phyloP scores from a whole-genome alignment of 2,113 vertebrate species.

The Mixornis gularis region DNA sequence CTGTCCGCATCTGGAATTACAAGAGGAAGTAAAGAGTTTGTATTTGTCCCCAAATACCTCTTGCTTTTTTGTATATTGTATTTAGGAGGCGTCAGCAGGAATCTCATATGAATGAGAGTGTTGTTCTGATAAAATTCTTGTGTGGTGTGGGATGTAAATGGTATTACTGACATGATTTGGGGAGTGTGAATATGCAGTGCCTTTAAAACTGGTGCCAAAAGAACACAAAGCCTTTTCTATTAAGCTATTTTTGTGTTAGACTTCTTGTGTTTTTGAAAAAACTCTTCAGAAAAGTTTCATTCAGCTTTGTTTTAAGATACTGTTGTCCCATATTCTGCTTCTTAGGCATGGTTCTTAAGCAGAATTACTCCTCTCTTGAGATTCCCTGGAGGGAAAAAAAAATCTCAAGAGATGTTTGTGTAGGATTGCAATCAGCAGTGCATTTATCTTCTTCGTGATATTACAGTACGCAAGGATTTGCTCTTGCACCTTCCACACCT shows the following conservation, averaged over 20 bases:
- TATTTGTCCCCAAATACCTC: background rate
- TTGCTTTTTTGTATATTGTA: background rate
- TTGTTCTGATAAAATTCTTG: background rate
- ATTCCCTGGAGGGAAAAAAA: background rate
- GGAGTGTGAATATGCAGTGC: background rate
- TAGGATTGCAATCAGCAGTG: background rate
- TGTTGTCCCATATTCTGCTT: background rate
- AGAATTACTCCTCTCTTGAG: background rate
- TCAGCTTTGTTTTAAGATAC: background rate
- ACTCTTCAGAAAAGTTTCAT: background rate
- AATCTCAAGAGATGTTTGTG: background rate
- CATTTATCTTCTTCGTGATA: background rate
- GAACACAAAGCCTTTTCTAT: background rate
- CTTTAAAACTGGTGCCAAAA: background rate
- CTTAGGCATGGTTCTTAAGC: background rate
- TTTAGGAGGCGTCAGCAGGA: background rate
- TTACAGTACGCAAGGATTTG: background rate
- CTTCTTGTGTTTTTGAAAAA: background rate
- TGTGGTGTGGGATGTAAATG: background rate
- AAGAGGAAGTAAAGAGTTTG: constrained; percentile 80
- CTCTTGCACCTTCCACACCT: background rate
- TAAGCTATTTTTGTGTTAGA: background rate
- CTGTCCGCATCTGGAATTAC: constrained; percentile 94
- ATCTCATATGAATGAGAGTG: background rate
- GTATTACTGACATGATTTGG: background rate